Evolutionary conservation across 2,113 vertebrate genomes (phyloP).

Genomic region (Dasyornis broadbenti): DNA sequence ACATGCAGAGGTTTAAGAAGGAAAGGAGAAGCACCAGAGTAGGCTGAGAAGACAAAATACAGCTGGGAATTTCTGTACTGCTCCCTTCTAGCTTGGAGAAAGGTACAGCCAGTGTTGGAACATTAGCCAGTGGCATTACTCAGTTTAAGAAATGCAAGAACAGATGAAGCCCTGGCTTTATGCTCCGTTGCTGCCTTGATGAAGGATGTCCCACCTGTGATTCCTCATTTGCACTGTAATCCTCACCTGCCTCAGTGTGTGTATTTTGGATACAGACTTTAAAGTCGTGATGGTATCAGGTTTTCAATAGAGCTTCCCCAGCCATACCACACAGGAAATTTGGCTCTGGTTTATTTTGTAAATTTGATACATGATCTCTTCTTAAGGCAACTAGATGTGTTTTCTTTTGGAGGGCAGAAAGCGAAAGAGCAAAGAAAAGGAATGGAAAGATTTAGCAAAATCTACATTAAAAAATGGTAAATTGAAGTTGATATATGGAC

Average conservation of each 20-base stretch:
- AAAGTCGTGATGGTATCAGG: background rate
- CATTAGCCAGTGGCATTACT: background rate
- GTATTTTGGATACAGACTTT: constrained; percentile 10
- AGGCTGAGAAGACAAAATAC: background rate
- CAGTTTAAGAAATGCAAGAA: background rate
- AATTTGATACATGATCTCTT: background rate
- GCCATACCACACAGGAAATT: background rate
- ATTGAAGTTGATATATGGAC: background rate
- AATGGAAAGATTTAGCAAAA: background rate
- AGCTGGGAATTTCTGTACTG: background rate
- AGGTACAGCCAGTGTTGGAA: background rate
- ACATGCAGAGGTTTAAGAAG: background rate
- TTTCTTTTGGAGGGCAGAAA: background rate
- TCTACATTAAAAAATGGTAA: background rate
- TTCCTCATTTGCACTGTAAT: background rate
- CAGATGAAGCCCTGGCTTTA: background rate
- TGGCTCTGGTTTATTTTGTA: constrained; percentile 13
- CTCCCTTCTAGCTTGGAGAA: background rate
- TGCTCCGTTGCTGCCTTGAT: background rate
- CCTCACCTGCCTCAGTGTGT: background rate
- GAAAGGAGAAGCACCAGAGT: background rate
- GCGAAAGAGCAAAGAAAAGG: background rate
- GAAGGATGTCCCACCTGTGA: background rate
- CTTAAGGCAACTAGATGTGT: background rate
- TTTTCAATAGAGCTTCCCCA: background rate